Base-by-base conservation (phyloP, 1,140 invertebrate species). In the Caerostris extrusa region DNA sequence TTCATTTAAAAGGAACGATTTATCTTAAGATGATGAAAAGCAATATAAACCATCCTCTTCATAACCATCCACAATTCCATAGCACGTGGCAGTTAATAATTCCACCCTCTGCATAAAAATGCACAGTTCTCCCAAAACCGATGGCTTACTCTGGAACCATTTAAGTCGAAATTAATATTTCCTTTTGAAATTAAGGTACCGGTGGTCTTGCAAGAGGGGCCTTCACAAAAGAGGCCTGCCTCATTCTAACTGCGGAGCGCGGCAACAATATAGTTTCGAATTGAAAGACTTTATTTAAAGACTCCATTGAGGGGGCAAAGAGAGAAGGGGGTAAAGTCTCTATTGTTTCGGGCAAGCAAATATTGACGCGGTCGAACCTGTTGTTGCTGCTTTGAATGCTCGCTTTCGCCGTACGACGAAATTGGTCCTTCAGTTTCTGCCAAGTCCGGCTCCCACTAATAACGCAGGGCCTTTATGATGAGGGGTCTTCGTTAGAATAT, bases 81-180 rank as follows among this genome's bases (percentile, higher is more conserved):
- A 64, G 12, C 5, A 64, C 3, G 14, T 14, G 71, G 10, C 19
- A 77, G 71, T 77, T 77, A 77, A 77, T 77, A 77, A 77, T 58
- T 83, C 82, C 55, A 17, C 86, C 50, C 64, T 88, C 34, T 19
- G 14, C 88, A 90, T 77, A 90, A 90, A 90, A 90, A 90, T 90
- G 14, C 69, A 7, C 86, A 60, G 83, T 19, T 34, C n/a, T 64
- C 64, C 86, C n/a, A 85, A 58, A 85, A 85, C 56, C 86, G 61
- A 88, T 64, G 86, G 58, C 19, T 58, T 71, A 64, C 60, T 83
- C 60, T 5, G 57, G 57, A 81, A 92, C 71, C 90, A 92, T 92
- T 92, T 92, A 92, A 92, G 90, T 92, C 90, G 71, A 92, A 92
- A 92, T 92, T 92, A 92, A 92, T 92, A 92, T 92, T 92, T 92